A percentile compares a stretch with the other conserved stretches of the same genome.
Evolutionary conservation across 1,140 invertebrate species (phyloP).

Genomic region (Epicauta chinensis): DNA sequence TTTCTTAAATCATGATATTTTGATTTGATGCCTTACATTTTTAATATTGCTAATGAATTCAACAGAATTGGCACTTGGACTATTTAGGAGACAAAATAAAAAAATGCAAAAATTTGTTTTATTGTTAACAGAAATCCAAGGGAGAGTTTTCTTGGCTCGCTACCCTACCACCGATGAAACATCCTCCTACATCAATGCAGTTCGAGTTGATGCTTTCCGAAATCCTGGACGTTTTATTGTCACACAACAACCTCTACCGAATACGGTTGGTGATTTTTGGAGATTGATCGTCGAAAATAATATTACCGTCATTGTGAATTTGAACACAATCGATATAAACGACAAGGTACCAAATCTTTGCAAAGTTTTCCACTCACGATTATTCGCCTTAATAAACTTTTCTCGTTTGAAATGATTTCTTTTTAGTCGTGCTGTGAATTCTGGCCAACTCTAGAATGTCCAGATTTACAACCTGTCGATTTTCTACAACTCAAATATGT

Average conservation of each 20-base stretch:
- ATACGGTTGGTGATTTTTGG: constrained; percentile 53
- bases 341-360: too few relatives aligned
- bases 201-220: constrained; percentile 27
- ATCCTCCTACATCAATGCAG: constrained; percentile 28
- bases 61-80: too few relatives aligned
- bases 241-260: constrained; percentile 46
- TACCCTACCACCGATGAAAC: constrained; percentile 17
- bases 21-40: too few relatives aligned
- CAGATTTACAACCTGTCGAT: constrained; percentile 17
- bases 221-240: constrained; percentile 37
- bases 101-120: constrained; percentile 8
- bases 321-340: constrained; percentile 37
- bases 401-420: not conserved
- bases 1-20: too few relatives aligned
- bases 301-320: constrained; percentile 47
- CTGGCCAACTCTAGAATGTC: constrained; percentile 16
- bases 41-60: too few relatives aligned
- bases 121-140: constrained; percentile 14
- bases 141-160: constrained; percentile 10
- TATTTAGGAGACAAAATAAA: too few relatives aligned
- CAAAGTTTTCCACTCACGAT: too few relatives aligned
- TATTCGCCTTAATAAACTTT: too few relatives aligned
- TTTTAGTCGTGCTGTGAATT: constrained; percentile 18
- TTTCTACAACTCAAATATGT: constrained; percentile 6
- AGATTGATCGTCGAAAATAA: constrained; percentile 52